Conservation (phyloP, 2,113 vertebrate genomes). For the Lepus timidus region DNA sequence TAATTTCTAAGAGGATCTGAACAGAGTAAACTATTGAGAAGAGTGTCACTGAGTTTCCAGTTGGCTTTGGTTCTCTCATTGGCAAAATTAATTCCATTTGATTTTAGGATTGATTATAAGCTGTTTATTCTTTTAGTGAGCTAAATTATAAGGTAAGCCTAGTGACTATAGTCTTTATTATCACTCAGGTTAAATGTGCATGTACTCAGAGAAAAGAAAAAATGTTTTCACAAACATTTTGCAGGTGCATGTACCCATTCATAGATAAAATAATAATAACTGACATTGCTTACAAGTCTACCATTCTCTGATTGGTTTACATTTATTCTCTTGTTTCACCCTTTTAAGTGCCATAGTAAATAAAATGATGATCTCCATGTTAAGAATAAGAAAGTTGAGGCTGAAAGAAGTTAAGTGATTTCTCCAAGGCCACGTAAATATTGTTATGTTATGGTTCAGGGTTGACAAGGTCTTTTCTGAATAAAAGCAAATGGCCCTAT, state of each 20-base stretch:
- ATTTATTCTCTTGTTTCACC: background rate
- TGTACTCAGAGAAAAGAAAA: background rate
- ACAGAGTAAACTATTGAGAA: constrained; percentile 6
- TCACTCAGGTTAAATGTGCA: background rate
- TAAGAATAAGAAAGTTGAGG: background rate
- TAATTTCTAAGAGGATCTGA: background rate
- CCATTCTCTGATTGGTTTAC: background rate
- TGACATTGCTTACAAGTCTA: background rate
- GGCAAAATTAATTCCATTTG: constrained; percentile 56
- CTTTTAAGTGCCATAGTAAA: background rate
- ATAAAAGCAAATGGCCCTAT: background rate
- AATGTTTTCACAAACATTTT: background rate
- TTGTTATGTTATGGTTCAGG: background rate
- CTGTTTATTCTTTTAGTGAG: background rate
- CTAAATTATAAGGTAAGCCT: constrained; percentile 27
- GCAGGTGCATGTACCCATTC: background rate
- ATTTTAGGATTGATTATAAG: constrained; percentile 15
- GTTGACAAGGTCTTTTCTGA: background rate
- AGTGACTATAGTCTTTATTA: background rate
- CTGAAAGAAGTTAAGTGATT: background rate
- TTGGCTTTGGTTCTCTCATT: constrained; percentile 5
- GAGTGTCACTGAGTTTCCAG: background rate
- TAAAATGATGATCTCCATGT: background rate
- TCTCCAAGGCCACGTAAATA: background rate
- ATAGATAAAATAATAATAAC: background rate